These are phyloP conservation scores for Lordiphosa mommai DNA, from an alignment of 1,140 invertebrate genomes.

Conservation along the genomic window DNA sequence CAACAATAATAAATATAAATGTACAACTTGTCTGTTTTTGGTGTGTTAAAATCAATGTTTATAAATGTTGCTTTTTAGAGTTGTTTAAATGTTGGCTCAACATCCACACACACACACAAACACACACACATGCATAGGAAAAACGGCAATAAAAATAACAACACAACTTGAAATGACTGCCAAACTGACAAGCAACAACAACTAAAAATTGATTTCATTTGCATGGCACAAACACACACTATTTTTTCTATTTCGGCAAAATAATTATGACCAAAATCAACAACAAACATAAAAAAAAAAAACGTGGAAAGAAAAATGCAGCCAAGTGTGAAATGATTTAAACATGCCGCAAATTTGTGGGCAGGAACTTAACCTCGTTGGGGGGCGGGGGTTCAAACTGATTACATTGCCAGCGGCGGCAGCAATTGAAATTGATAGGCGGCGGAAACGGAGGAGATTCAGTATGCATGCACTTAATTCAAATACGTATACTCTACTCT, in stretches of 20 bases:
- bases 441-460: not conserved
- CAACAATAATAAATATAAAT: constrained; percentile 5
- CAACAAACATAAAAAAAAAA: not conserved
- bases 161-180: constrained; percentile 9
- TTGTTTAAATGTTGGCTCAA: constrained; percentile 16
- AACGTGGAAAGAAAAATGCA: not conserved
- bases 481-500: too few relatives aligned
- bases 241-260: not conserved
- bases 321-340: constrained; percentile 48
- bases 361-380: not conserved
- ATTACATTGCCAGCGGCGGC: constrained; percentile 45
- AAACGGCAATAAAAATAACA: not conserved
- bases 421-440: constrained; percentile 53
- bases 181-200: constrained; percentile 51
- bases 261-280: constrained; percentile 19
- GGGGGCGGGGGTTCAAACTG: constrained; percentile 38
- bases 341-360: constrained; percentile 15
- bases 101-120: constrained; percentile 7
- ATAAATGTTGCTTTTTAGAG: constrained; percentile 12
- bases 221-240: constrained; percentile 16
- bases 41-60: constrained; percentile 25
- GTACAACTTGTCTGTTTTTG: constrained; percentile 1
- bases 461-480: not conserved
- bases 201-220: constrained; percentile 55
- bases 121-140: too few relatives aligned